Conservation (phyloP, 2,797 vertebrate species). For the Anguilla megastoma region DNA sequence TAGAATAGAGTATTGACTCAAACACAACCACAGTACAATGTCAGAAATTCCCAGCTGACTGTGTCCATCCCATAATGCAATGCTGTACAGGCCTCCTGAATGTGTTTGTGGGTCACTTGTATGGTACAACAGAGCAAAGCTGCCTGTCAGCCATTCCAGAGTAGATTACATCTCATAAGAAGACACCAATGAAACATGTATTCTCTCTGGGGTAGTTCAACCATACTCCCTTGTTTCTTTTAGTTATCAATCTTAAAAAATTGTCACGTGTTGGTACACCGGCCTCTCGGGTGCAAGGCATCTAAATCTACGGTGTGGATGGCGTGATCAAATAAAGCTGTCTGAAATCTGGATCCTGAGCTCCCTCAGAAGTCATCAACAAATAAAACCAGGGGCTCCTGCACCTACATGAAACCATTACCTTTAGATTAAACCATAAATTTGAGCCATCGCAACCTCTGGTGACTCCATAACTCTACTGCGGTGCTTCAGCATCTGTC, state of each 20-base stretch:
- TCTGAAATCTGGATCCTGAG: not conserved
- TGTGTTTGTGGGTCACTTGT: not conserved
- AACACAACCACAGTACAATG: not conserved
- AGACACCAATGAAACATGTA: not conserved
- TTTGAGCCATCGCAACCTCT: not conserved
- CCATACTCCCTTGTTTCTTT: not conserved
- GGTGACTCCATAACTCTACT: not conserved
- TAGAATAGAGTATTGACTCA: constrained; percentile 7
- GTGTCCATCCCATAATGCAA: not conserved
- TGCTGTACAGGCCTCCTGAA: not conserved
- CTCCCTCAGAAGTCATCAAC: not conserved
- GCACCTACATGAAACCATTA: not conserved
- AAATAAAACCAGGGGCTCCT: not conserved
- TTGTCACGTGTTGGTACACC: not conserved
- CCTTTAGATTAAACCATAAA: constrained; percentile 26
- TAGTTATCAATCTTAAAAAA: not conserved
- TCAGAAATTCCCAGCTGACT: not conserved
- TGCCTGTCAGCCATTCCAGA: not conserved
- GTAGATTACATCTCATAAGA: not conserved
- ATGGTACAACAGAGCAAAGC: not conserved
- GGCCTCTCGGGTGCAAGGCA: not conserved
- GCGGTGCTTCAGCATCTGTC: not conserved
- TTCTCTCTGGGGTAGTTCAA: not conserved
- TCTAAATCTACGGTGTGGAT: not conserved
- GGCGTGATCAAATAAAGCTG: not conserved